Base-by-base conservation (phyloP, 2,797 vertebrate species). In the Hoplostethus atlanticus region DNA sequence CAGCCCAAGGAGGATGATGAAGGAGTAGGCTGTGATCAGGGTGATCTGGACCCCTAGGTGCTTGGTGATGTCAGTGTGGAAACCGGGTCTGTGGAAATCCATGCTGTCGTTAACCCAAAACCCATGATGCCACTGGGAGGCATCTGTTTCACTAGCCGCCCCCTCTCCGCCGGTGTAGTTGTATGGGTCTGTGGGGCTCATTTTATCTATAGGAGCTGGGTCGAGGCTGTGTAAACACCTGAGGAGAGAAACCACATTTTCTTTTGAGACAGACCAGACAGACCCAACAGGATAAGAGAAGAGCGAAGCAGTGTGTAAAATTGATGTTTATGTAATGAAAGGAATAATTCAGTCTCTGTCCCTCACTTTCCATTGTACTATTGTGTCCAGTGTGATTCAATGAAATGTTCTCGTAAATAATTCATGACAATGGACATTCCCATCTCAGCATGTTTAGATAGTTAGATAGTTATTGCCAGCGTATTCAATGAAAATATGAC, bases 1-100 rank as follows among this genome's bases (percentile, higher is more conserved):
- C 74, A 98, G 93, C 3, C 97, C 97, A 69, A 97, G 90, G 57
- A 97, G 89, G 69, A 98, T 97, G 84, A 98, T 98, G 1, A 98
- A 91, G 1, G 96, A 96, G 64, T 97, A 98, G 4, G 96, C 96
- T 0, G 91, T 87, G 67, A 98, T 98, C 60, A 98, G 88, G 36
- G 94, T 84, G 42, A 97, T 93, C 88, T 97, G 96, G 60, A 98
- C 96, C 2, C 94, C 94, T 3, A 94, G 79, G 82, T 96, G 95
- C 80, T 98, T 97, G 82, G 97, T 98, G 90, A 97, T 91, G 89
- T 98, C 97, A 34, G 93, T 95, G 79, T 94, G 81, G 64, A 95
- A 96, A 58, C 67, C 92, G 13, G 95, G 95, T 3, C 85, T 89
- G 52, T 91, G 80, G 48, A 92, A 78, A 64, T 86, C 92, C 16